Evolutionary conservation across 2,888 invertebrate genomes (phyloP).

Genomic region (Chrysolina oricalcia): DNA sequence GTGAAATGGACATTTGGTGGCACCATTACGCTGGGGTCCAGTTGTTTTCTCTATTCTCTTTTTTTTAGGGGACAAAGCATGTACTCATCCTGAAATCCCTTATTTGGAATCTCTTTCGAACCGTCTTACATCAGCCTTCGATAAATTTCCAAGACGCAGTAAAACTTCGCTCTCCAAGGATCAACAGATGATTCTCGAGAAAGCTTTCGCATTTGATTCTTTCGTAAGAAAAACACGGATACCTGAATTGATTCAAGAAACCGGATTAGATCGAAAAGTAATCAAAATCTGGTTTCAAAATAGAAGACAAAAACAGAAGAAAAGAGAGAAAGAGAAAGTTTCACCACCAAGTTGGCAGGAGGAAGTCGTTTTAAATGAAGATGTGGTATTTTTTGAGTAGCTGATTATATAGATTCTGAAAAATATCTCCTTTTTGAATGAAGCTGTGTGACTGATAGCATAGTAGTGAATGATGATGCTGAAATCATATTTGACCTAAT

Average conservation of each 20-base stretch:
- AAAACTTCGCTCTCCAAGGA: conserved; percentile 6
- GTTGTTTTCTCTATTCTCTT: no score
- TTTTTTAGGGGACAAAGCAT: no score
- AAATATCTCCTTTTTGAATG: no score
- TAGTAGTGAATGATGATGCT: no score
- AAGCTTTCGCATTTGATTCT: background rate
- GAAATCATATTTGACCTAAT: no score
- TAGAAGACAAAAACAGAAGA: conserved; percentile 32
- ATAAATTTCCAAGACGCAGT: background rate
- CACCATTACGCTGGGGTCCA: no score
- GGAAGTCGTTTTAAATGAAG: background rate
- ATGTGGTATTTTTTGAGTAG: background rate
- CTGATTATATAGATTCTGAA: no score
- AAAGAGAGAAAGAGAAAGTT: conserved; percentile 26
- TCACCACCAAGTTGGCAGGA: background rate
- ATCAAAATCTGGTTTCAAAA: conserved; percentile 45
- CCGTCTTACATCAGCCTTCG: background rate
- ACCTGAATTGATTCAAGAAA: conserved; percentile 18
- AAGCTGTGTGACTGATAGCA: no score
- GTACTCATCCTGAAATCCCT: background rate
- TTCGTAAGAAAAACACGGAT: background rate
- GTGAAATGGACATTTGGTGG: no score
- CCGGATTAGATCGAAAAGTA: conserved; percentile 33
- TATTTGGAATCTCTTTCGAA: background rate
- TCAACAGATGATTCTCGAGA: conserved; percentile 3